These are phyloP conservation scores for Nothoprocta pentlandii DNA, from an alignment of 2,113 vertebrate genomes.

Conservation along the genomic window DNA sequence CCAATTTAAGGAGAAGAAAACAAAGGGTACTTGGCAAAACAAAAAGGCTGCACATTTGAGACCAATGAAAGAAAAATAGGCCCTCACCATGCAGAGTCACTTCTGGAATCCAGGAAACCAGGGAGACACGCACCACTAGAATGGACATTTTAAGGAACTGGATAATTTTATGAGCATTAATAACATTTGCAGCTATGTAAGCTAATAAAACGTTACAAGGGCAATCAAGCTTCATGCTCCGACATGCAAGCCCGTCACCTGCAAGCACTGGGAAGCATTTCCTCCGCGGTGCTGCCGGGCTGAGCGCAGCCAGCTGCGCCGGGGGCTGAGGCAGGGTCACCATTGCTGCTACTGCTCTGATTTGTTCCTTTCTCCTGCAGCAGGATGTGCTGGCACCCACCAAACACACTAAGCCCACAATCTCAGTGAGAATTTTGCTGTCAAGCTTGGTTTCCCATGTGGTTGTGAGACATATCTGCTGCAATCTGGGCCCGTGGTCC, in stretches of 20 bases:
- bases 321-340: not conserved
- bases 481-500: not conserved
- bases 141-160: slow-evolving; percentile 67
- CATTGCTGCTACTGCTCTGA: not conserved
- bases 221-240: slow-evolving; percentile 73
- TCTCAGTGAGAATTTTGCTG: not conserved
- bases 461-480: fast-evolving
- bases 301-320: slow-evolving; percentile 35
- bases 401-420: not conserved
- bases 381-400: not conserved
- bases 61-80: slow-evolving; percentile 43
- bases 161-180: slow-evolving; percentile 75
- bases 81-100: not conserved
- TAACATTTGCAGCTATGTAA: slow-evolving; percentile 75
- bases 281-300: slow-evolving; percentile 13
- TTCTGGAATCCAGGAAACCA: slow-evolving; percentile 61
- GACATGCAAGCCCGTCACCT: slow-evolving; percentile 69
- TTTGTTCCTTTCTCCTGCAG: slow-evolving; percentile 12
- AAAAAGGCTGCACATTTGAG: not conserved
- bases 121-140: slow-evolving; percentile 38
- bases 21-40: not conserved
- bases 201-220: slow-evolving; percentile 73
- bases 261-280: slow-evolving; percentile 64
- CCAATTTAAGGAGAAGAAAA: slow-evolving; percentile 19
- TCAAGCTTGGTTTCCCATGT: not conserved